Evolutionary conservation across 1,140 invertebrate genomes (phyloP).

Genomic region (Bathynomus jamesi): DNA sequence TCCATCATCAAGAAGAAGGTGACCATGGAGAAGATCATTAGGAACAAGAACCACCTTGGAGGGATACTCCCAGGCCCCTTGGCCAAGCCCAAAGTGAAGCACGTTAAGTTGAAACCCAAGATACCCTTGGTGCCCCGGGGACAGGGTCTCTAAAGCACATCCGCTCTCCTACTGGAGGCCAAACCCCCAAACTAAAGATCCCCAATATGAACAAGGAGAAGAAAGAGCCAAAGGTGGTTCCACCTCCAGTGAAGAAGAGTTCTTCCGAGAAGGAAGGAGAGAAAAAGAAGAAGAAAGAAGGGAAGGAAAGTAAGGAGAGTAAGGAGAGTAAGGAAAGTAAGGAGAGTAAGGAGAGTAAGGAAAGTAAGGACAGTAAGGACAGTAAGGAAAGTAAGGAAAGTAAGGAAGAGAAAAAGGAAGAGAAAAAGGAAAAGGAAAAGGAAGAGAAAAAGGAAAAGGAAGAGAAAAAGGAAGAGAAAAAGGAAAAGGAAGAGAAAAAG

Average conservation of each 20-base stretch:
- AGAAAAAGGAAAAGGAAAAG: background rate
- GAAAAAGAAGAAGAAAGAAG: no score
- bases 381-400: background rate
- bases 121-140: conserved; percentile 11
- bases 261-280: no score
- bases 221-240: no score
- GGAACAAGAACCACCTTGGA: conserved; percentile 23
- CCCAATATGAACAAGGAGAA: conserved; percentile 39
- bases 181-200: conserved; percentile 32
- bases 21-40: conserved; percentile 28
- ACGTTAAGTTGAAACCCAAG: conserved; percentile 10
- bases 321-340: background rate
- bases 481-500: background rate
- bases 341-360: background rate
- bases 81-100: background rate
- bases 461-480: background rate
- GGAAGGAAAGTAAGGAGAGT: background rate
- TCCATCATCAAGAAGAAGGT: conserved; percentile 24
- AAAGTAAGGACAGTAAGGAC: background rate
- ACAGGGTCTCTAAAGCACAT: background rate
- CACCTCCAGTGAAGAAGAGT: no score
- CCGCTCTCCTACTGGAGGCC: no score
- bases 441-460: background rate
- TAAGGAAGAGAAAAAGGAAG: background rate
- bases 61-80: background rate